Conservation (phyloP, 1,140 invertebrate genomes). For the Heliconius congener region DNA sequence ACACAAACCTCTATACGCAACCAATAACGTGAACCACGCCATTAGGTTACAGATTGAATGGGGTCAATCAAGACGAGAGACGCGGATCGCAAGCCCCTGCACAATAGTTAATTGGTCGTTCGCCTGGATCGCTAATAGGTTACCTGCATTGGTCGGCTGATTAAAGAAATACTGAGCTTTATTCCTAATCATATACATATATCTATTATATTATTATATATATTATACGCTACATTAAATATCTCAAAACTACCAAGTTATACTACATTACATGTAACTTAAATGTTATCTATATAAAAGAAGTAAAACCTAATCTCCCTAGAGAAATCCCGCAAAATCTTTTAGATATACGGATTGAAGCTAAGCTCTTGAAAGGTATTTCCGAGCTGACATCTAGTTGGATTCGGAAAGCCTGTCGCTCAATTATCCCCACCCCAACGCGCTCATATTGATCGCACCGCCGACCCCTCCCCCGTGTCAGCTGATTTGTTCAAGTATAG, state of each 20-base stretch:
- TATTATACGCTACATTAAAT: not conserved
- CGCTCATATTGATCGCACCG: constrained; percentile 42
- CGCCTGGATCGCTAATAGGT: constrained; percentile 29
- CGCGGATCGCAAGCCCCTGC: constrained; percentile 33
- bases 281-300: not conserved
- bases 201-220: no score
- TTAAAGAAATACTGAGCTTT: not conserved
- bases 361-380: constrained; percentile 17
- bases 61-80: constrained; percentile 40
- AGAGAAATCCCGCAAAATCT: constrained; percentile 20
- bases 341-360: constrained; percentile 32
- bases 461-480: constrained; percentile 26
- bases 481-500: constrained; percentile 30
- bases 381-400: constrained; percentile 23
- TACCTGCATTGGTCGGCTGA: constrained; percentile 16
- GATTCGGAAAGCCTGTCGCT: constrained; percentile 27
- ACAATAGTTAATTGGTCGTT: constrained; percentile 39
- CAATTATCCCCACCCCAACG: constrained; percentile 37
- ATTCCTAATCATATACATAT: not conserved
- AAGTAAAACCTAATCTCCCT: not conserved
- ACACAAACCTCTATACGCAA: not conserved
- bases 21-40: constrained; percentile 24
- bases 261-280: not conserved
- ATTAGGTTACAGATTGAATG: constrained; percentile 33
- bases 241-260: not conserved